These are phyloP conservation scores for Terrapene triunguis DNA, from an alignment of 2,113 vertebrate species.

Conservation along the genomic window DNA sequence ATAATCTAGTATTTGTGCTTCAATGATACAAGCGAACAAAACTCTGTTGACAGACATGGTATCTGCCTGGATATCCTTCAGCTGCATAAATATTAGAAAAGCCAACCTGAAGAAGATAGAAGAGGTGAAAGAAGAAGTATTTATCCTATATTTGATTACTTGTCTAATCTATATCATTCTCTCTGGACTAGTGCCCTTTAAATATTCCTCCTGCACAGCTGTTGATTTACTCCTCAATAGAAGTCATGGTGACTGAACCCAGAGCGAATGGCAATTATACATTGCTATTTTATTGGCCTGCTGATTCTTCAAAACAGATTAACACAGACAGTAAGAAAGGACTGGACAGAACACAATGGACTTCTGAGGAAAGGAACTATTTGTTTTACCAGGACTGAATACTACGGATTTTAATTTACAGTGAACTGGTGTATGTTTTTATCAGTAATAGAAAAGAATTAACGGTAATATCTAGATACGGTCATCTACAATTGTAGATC, in stretches of 20 bases:
- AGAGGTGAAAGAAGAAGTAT: not conserved
- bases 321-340: not conserved
- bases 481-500: not conserved
- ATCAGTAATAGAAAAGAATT: not conserved
- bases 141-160: not conserved
- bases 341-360: not conserved
- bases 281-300: not conserved
- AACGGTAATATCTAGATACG: not conserved
- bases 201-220: not conserved
- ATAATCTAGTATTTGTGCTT: not conserved
- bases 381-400: not conserved
- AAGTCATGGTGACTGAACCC: not conserved
- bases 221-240: constrained; percentile 2
- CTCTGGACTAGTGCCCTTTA: not conserved
- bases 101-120: not conserved
- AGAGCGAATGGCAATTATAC: accelerated
- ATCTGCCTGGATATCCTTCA: constrained; percentile 33
- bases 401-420: not conserved
- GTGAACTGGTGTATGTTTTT: not conserved
- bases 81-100: constrained; percentile 22
- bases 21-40: constrained; percentile 18
- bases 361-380: not conserved
- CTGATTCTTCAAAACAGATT: not conserved
- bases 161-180: constrained; percentile 12
- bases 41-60: not conserved